Base-by-base conservation (phyloP, 2,113 vertebrate species). In the Mastomys natalensis region DNA sequence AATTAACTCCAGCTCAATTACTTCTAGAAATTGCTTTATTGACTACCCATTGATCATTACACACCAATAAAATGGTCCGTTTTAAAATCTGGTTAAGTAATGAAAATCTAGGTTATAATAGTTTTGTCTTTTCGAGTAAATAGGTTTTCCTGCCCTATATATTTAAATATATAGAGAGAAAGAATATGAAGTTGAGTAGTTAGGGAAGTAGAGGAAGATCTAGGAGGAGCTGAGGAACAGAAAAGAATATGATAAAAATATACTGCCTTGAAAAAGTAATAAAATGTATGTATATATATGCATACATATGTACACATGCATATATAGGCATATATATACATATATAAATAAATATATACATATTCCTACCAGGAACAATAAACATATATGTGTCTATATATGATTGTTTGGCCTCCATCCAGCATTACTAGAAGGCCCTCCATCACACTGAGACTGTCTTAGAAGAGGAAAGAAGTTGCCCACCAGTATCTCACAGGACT, bases 1-100 rank as follows among this genome's bases (percentile, higher is more conserved):
- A n/a, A 48, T 96, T 97, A 72, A 78, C 90, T 40, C 3, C 43
- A 94, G 76, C 31, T 93, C 81, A 82, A 70, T 93, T 93, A 74
- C 24, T 68, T 93, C 72, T 96, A 87, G 90, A 93, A 97, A 95
- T 95, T 91, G 88, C 96, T 78, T 84, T 95, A 95, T 94, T 87
- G 93, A 76, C 34, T 60, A 89, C 55, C 90, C 77, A 62, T 64
- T 66, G 70, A 86, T 68, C 82, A 95, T 90, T 77, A 68, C 31
- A 90, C 3, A 73, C 80, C 64, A 90, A 92, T 92, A 89, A 93
- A 97, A 91, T 55, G 64, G 87, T 9, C 22, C 11, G 45, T 92
- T 91, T 37, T 64, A 87, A 96, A 92, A 85, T 77, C 16, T 84
- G 29, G 53, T 43, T 97, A 82, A 91, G 88, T 62, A 93, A 80